These are phyloP conservation scores for Erpetoichthys calabaricus DNA, from an alignment of 2,797 vertebrate species.

Conservation along the genomic window DNA sequence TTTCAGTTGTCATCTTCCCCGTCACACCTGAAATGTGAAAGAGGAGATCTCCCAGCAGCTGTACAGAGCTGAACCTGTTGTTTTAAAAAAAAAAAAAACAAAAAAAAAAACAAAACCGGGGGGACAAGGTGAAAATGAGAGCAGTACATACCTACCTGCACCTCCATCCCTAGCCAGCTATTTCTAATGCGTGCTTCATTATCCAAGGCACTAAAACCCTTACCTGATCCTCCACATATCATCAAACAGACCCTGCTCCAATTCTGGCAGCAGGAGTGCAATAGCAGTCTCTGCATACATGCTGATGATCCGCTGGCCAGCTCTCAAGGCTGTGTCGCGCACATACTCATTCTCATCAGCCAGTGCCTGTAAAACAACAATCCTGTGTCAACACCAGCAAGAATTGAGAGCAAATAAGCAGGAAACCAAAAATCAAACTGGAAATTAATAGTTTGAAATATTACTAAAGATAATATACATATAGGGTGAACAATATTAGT, in stretches of 20 bases:
- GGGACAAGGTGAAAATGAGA: not conserved
- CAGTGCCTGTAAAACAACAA: constrained; percentile 55
- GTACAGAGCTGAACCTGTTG: constrained; percentile 89
- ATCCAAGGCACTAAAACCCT: not conserved
- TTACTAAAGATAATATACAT: no score
- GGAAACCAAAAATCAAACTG: not conserved
- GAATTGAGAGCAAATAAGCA: not conserved
- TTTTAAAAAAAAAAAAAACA: constrained; percentile 1
- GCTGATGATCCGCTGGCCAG: constrained; percentile 86
- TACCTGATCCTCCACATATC: constrained; percentile 97
- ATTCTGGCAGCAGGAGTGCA: constrained; percentile 78
- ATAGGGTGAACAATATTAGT: no score
- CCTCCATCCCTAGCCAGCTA: no score
- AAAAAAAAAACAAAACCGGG: not conserved
- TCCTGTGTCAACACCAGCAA: not conserved
- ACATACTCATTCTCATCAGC: constrained; percentile 97
- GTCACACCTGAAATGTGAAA: constrained; percentile 97
- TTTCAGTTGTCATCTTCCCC: constrained; percentile 98
- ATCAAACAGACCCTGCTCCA: constrained; percentile 91
- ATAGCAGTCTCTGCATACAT: constrained; percentile 97
- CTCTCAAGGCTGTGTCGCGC: constrained; percentile 84
- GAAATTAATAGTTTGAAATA: no score
- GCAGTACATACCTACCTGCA: no score
- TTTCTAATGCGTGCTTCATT: not conserved
- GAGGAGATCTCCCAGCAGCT: constrained; percentile 89